Percentiles rank a stretch among this genome's conserved stretches.
Conservation (phyloP, 2,113 vertebrate species). For the Pachycephala philippinensis region DNA sequence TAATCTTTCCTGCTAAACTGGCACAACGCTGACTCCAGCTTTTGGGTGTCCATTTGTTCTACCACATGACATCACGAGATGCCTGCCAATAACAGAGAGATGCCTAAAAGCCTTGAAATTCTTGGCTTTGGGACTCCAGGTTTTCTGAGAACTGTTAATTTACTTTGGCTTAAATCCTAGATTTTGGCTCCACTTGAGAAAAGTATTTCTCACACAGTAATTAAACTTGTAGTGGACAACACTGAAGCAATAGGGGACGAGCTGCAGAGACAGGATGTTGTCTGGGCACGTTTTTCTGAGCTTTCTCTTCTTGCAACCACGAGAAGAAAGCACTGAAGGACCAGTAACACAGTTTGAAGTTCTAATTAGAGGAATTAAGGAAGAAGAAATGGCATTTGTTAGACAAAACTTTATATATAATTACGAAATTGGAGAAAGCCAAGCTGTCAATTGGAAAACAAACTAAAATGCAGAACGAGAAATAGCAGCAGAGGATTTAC, state of each 20-base stretch:
- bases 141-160: slow-evolving; percentile 66
- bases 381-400: not conserved
- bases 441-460: not conserved
- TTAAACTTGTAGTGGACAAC: slow-evolving; percentile 68
- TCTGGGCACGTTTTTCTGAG: not conserved
- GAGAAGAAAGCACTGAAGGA: not conserved
- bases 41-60: slow-evolving; percentile 65
- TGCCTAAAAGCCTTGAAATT: slow-evolving; percentile 67
- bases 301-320: not conserved
- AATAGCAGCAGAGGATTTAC: not conserved
- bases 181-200: slow-evolving; percentile 52
- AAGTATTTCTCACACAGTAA: slow-evolving; percentile 61
- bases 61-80: slow-evolving; percentile 56
- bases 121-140: slow-evolving; percentile 62
- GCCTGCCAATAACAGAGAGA: slow-evolving; percentile 61
- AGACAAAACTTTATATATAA: slow-evolving; percentile 1
- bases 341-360: not conserved
- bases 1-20: slow-evolving; percentile 49
- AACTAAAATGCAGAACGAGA: not conserved
- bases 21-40: slow-evolving; percentile 33
- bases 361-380: slow-evolving; percentile 40
- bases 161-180: slow-evolving; percentile 69
- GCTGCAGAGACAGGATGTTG: not conserved
- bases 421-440: not conserved
- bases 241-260: slow-evolving; percentile 4